These are phyloP conservation scores for Arvicola amphibius DNA, from an alignment of 2,797 vertebrate genomes.

Conservation along the genomic window DNA sequence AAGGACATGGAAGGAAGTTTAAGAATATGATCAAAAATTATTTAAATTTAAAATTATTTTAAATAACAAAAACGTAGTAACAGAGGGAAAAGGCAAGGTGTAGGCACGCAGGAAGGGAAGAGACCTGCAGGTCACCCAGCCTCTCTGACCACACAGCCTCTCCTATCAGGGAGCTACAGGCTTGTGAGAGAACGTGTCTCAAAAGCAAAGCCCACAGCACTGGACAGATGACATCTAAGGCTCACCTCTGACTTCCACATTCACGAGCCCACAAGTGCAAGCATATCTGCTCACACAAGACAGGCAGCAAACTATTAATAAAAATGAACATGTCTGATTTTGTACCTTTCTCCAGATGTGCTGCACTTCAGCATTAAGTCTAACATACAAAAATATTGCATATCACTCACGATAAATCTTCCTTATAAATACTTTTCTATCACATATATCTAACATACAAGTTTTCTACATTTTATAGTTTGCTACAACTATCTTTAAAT, in stretches of 20 bases:
- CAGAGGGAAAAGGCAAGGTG: too few species aligned
- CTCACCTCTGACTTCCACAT: neutral
- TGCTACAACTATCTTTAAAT: slow-evolving; percentile 18
- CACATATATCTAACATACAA: neutral
- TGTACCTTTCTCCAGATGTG: neutral
- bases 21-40: neutral
- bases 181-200: neutral
- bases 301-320: neutral
- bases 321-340: neutral
- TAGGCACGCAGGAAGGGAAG: too few species aligned
- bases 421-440: slow-evolving; percentile 6
- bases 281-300: neutral
- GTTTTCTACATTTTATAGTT: slow-evolving; percentile 14
- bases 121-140: too few species aligned
- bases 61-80: neutral
- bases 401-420: slow-evolving; percentile 36
- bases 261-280: neutral
- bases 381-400: neutral
- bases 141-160: neutral
- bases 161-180: neutral
- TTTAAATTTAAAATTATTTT: neutral
- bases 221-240: neutral
- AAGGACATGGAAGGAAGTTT: neutral
- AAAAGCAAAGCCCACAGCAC: neutral
- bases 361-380: neutral